A percentile compares a stretch with the other conserved stretches of the same genome.
phyloP scores from a whole-genome alignment of 2,797 vertebrate genomes.

The Sternotherus odoratus region DNA sequence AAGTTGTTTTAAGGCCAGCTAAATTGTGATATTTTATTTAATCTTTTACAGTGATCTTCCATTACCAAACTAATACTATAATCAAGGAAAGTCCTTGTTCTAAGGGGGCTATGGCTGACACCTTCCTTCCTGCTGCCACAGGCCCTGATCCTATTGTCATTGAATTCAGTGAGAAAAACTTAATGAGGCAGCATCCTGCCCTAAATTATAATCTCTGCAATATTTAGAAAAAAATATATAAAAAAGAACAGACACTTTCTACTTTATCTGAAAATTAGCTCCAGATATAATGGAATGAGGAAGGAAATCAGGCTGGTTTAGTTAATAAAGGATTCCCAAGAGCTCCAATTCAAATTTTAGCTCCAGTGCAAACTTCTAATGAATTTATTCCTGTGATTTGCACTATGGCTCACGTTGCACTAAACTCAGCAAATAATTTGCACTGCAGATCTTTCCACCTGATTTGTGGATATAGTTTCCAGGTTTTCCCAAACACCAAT shows the following conservation, averaged over 20 bases:
- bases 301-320: background rate
- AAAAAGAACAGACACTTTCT: background rate
- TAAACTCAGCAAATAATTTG: background rate
- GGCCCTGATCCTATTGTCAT: conserved; percentile 28
- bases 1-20: conserved; percentile 69
- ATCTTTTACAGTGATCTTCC: conserved; percentile 74
- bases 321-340: background rate
- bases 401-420: background rate
- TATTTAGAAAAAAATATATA: background rate
- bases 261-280: background rate
- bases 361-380: background rate
- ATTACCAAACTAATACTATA: conserved; percentile 58
- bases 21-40: conserved; percentile 73
- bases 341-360: background rate
- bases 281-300: background rate
- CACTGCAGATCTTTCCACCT: background rate
- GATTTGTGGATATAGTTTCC: background rate
- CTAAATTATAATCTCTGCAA: background rate
- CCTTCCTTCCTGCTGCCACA: conserved; percentile 42
- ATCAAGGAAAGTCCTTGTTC: conserved; percentile 58
- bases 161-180: background rate
- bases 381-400: background rate
- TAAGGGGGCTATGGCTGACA: conserved; percentile 31
- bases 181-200: background rate
- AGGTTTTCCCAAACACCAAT: background rate